Base-by-base conservation (phyloP, 2,113 vertebrate genomes). In the Brachyhypopomus gauderio region DNA sequence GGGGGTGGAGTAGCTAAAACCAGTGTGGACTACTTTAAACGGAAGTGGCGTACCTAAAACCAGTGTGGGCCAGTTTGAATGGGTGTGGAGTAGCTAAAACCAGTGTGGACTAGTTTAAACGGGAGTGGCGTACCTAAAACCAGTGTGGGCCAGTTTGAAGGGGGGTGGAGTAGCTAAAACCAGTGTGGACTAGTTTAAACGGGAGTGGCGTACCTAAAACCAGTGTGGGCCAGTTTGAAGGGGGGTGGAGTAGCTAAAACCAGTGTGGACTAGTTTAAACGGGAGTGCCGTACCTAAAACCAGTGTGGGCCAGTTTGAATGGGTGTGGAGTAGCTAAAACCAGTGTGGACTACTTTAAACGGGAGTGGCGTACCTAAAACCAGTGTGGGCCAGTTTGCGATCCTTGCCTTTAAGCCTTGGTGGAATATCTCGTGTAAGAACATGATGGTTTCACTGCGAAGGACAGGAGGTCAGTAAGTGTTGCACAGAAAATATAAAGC, bases 371-470 rank as follows among this genome's bases (percentile, higher is more conserved):
- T 93, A 99, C 98, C 98, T 92, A 99, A 92, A 91, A 99, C 96
- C 91, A 99, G 93, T 30, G 97, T 99, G 63, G 97, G 98, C 98
- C 98, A 99, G 89, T 98, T 99, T 78, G 96, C 96, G 89, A 99
- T 97, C 89, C 98, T 95, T 60, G 98, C 98, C 90, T 98, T 98
- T 80, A 99, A 90, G 86, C 98, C 98, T 91, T 99, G 98, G 88
- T 98, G 97, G 93, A 99, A 99, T 93, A 99, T 99, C 93, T 99
- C 97, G 88, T 99, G 97, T 71, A 99, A 95, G 90, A 99, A 99
- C 97, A 99, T 99, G 85, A 99, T 99, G 80, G 98, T 99, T 94
- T 99, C 98, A 89, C 97, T 99, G 90, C 87, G 82, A 78, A 84
- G 45, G 59, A 76, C 66, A 69, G 72, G 2, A 66, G 17, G 2